Evolutionary conservation across 2,113 vertebrate species (phyloP).

Genomic region (Phalacrocorax brasilianus): DNA sequence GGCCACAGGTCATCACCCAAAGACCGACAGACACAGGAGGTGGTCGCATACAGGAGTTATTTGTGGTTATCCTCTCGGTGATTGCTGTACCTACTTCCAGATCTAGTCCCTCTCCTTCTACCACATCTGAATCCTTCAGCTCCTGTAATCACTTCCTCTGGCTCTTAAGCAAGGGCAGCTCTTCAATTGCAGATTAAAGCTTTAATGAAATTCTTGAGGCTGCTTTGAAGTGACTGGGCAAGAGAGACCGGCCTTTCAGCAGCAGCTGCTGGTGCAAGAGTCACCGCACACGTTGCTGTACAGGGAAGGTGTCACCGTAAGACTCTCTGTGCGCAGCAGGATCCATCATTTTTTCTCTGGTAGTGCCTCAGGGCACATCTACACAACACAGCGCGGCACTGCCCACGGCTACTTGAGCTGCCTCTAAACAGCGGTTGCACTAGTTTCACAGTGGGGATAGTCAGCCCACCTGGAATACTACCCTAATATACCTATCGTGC

Average conservation of each 20-base stretch:
- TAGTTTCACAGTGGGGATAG: not conserved
- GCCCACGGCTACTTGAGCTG: not conserved
- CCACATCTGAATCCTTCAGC: not conserved
- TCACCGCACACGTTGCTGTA: not conserved
- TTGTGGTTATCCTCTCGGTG: not conserved
- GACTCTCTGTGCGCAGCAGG: not conserved
- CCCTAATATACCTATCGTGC: not conserved
- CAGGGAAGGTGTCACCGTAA: fast-evolving
- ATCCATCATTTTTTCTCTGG: not conserved
- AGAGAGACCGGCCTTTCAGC: not conserved
- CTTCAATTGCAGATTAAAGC: not conserved
- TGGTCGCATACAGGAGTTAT: not conserved
- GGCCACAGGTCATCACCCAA: not conserved
- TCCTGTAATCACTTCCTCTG: not conserved
- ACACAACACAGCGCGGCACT: fast-evolving
- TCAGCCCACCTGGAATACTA: not conserved
- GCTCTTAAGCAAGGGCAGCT: not conserved
- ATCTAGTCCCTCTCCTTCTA: not conserved
- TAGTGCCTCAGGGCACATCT: not conserved
- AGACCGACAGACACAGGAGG: not conserved
- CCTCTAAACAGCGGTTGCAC: not conserved
- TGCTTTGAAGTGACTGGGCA: not conserved
- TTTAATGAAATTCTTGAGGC: constrained; percentile 31
- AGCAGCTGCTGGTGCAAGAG: not conserved
- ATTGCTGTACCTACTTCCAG: not conserved